Conservation (phyloP, 2,888 invertebrate species). For the Synergus laeviventris region DNA sequence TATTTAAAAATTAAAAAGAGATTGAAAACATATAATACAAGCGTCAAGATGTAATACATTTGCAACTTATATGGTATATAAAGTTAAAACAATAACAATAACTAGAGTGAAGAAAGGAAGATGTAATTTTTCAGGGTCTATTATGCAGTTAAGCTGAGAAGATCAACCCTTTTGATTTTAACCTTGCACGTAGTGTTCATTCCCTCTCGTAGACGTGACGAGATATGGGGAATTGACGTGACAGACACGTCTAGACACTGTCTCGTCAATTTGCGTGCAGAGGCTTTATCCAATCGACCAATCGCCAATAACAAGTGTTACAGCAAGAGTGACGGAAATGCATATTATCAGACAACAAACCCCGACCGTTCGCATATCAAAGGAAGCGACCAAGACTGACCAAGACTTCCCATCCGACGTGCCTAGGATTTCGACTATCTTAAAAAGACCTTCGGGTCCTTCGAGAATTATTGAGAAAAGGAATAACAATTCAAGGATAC, state of each 20-base stretch:
- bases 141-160: not conserved
- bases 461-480: constrained; percentile 47
- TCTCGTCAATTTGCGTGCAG: constrained; percentile 68
- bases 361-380: constrained; percentile 39
- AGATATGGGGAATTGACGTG: constrained; percentile 29
- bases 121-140: not conserved
- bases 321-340: constrained; percentile 67
- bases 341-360: constrained; percentile 64
- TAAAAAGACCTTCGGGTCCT: constrained; percentile 45
- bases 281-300: constrained; percentile 72
- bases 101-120: not conserved
- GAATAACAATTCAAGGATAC: constrained; percentile 48
- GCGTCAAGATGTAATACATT: not conserved
- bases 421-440: constrained; percentile 46
- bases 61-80: too few relatives aligned
- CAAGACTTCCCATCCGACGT: constrained; percentile 28
- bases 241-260: constrained; percentile 70
- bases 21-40: not conserved
- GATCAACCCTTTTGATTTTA: constrained; percentile 6
- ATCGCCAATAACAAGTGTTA: constrained; percentile 66
- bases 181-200: constrained; percentile 1
- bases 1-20: not conserved
- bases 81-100: not conserved
- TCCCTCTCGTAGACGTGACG: not conserved
- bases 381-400: constrained; percentile 43